Evolutionary conservation across 2,797 vertebrate species (phyloP).

Genomic region (Falco concolor): DNA sequence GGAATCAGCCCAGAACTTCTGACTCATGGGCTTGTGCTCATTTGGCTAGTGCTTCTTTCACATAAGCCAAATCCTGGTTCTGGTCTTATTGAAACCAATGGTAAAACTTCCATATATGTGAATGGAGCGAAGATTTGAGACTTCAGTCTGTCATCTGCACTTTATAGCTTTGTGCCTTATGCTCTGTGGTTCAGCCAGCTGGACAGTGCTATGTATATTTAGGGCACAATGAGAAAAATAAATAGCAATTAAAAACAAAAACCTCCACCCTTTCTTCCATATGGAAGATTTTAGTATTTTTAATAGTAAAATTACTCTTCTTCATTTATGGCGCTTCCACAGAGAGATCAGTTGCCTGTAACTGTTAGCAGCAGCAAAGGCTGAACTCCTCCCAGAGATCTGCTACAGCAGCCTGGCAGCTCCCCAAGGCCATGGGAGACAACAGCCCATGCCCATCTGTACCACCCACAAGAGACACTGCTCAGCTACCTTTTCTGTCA

Average conservation of each 20-base stretch:
- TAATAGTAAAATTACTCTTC: background rate
- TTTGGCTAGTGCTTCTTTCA: background rate
- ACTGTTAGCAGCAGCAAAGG: background rate
- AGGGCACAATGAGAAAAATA: conserved; percentile 1
- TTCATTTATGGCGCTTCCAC: background rate
- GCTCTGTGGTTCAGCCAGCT: conserved; percentile 13
- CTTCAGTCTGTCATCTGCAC: background rate
- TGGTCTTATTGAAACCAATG: background rate
- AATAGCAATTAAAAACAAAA: background rate
- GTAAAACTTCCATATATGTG: background rate
- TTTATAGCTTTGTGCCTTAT: background rate
- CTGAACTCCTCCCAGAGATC: background rate
- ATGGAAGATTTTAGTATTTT: conserved; percentile 32
- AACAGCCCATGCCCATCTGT: accelerated
- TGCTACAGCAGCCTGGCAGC: background rate
- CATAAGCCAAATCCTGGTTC: background rate
- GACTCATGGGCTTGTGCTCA: background rate
- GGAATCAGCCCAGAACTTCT: background rate
- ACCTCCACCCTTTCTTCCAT: background rate
- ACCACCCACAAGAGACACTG: too few relatives aligned
- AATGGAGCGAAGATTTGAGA: background rate
- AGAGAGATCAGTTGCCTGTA: background rate
- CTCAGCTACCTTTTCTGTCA: background rate
- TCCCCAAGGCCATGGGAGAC: accelerated
- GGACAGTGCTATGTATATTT: background rate